These are phyloP conservation scores for Cyanocitta stelleri DNA, from an alignment of 2,113 vertebrate genomes.

Conservation along the genomic window DNA sequence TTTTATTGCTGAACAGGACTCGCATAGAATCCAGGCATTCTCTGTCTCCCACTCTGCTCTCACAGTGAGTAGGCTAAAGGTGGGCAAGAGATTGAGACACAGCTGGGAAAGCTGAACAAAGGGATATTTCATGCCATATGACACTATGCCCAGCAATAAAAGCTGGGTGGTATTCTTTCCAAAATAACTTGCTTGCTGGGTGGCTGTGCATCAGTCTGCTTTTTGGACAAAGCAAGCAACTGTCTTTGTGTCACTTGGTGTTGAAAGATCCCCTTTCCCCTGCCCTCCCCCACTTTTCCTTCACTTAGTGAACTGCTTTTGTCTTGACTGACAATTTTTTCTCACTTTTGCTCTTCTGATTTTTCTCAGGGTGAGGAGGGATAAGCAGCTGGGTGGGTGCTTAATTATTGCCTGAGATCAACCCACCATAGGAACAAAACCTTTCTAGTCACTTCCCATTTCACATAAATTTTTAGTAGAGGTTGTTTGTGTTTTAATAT, in stretches of 20 bases:
- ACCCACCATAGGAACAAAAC: not conserved
- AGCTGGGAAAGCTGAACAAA: not conserved
- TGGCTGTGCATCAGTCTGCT: not conserved
- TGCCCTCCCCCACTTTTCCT: rapidly evolving
- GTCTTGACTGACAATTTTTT: not conserved
- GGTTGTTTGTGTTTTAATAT: not conserved
- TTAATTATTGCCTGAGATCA: not conserved
- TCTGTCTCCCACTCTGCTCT: not conserved
- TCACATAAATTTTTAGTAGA: not conserved
- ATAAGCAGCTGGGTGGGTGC: not conserved
- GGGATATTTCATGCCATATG: not conserved
- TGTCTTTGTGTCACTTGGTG: not conserved
- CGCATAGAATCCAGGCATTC: rapidly evolving
- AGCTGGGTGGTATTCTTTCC: not conserved
- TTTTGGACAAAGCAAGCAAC: not conserved
- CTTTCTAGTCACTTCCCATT: not conserved
- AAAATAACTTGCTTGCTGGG: not conserved
- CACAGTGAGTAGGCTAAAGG: not conserved
- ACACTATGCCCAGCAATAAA: not conserved
- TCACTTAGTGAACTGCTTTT: not conserved
- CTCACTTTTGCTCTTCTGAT: not conserved
- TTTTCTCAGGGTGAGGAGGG: rapidly evolving
- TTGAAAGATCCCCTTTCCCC: not conserved
- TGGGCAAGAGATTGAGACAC: not conserved
- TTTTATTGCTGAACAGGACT: not conserved